These are phyloP conservation scores for Candidula unifasciata DNA, from an alignment of 2,888 invertebrate genomes.

Conservation along the genomic window DNA sequence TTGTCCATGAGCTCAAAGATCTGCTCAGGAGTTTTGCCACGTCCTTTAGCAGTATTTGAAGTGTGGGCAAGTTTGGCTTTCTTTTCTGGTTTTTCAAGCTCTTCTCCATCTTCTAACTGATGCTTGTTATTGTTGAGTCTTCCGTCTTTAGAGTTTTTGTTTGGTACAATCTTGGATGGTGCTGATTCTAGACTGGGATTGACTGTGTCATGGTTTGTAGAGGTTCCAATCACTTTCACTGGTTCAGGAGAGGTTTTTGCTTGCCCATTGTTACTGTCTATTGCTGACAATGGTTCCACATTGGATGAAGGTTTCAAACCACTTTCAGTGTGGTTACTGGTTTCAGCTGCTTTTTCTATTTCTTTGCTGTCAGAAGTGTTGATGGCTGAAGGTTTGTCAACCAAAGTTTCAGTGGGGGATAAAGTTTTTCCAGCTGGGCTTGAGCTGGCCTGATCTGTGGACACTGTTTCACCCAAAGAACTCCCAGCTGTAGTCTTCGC, in stretches of 20 bases:
- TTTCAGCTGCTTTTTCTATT: not conserved
- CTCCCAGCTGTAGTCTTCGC: not conserved
- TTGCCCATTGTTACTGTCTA: slow-evolving; percentile 55
- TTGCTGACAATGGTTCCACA: slow-evolving; percentile 2
- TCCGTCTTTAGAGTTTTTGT: slow-evolving; percentile 26
- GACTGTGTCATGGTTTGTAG: not conserved
- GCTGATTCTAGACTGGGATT: not conserved
- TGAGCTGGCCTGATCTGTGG: not conserved
- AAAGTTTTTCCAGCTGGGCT: not conserved
- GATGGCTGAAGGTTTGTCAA: not conserved
- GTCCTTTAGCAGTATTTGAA: slow-evolving; percentile 49
- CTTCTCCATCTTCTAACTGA: slow-evolving; percentile 45
- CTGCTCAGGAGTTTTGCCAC: slow-evolving; percentile 65
- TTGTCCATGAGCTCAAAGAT: slow-evolving; percentile 68
- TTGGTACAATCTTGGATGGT: slow-evolving; percentile 1
- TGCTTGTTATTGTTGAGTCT: slow-evolving; percentile 6
- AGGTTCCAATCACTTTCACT: slow-evolving; percentile 50
- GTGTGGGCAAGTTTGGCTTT: slow-evolving; percentile 44
- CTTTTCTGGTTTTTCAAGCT: slow-evolving; percentile 51
- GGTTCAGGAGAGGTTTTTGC: slow-evolving; percentile 56
- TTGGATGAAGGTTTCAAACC: slow-evolving; percentile 28
- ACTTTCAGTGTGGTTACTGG: not conserved
- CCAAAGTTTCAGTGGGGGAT: slow-evolving; percentile 7
- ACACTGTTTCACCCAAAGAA: not conserved
- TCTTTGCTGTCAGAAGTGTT: not conserved